Evolutionary conservation across 2,888 invertebrate species (phyloP).

Genomic region (Stegophylla sp.): DNA sequence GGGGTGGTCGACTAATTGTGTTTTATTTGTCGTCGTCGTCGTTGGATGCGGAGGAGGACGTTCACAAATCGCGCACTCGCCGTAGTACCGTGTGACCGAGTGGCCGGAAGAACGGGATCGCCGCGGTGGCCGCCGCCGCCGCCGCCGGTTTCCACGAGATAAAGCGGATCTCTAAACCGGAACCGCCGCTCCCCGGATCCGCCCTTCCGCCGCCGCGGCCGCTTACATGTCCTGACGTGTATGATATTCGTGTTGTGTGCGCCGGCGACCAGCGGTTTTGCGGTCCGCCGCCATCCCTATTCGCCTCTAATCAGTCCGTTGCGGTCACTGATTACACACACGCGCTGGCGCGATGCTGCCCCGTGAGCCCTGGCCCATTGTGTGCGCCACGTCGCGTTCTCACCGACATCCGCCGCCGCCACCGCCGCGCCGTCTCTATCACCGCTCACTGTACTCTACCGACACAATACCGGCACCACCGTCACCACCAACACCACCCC

Average conservation of each 20-base stretch:
- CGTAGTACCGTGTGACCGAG: no score
- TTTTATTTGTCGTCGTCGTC: no score
- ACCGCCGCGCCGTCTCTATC: not conserved
- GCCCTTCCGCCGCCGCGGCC: not conserved
- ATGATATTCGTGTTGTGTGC: not conserved
- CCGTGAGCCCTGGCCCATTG: not conserved
- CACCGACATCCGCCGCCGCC: not conserved
- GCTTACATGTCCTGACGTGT: no score
- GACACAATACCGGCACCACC: no score
- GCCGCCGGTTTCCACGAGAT: not conserved
- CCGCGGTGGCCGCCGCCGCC: not conserved
- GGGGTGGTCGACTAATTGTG: no score
- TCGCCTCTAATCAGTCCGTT: constrained; percentile 48
- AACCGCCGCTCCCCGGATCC: not conserved
- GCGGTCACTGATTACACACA: constrained; percentile 49
- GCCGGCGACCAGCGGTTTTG: constrained; percentile 33
- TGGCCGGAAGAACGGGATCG: not conserved
- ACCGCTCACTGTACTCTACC: no score
- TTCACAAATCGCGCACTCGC: not conserved
- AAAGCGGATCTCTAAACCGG: not conserved
- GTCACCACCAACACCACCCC: no score
- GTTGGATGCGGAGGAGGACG: not conserved
- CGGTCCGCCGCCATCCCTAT: constrained; percentile 11
- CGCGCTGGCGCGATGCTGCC: not conserved
- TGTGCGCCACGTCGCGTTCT: not conserved